These are phyloP conservation scores for Odocoileus hemionus DNA, from an alignment of 2,113 vertebrate species.

Conservation along the genomic window DNA sequence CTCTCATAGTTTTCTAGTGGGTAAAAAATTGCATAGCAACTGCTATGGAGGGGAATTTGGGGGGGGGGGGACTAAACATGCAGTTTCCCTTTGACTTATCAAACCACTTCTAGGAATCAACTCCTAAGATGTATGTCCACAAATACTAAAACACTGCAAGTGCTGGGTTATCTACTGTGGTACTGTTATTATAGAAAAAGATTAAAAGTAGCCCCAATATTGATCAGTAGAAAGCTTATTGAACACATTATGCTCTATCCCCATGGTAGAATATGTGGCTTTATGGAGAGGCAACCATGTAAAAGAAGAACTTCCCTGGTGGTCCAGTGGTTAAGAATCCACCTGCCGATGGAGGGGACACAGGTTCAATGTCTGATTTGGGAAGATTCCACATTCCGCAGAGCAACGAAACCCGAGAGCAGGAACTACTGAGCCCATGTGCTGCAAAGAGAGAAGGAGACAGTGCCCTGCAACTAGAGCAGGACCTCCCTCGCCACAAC, in stretches of 20 bases:
- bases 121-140: not conserved
- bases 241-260: not conserved
- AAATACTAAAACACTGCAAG: not conserved
- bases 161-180: not conserved
- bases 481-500: accelerated
- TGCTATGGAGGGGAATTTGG: not conserved
- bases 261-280: not conserved
- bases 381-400: not conserved
- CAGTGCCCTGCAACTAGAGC: no score
- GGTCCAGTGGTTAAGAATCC: not conserved
- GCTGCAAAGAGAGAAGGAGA: not conserved
- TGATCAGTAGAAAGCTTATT: not conserved
- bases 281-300: not conserved
- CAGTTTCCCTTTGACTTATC: not conserved
- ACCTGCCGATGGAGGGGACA: not conserved
- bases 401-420: not conserved
- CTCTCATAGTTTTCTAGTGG: not conserved
- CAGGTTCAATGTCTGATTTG: not conserved
- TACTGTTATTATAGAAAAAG: not conserved
- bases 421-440: not conserved
- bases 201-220: not conserved
- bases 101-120: not conserved
- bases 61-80: no score
- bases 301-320: not conserved
- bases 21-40: not conserved